A percentile compares a stretch with the other conserved stretches of the same genome.
Conservation (phyloP, 2,113 vertebrate species). For the Glareola pratincola region DNA sequence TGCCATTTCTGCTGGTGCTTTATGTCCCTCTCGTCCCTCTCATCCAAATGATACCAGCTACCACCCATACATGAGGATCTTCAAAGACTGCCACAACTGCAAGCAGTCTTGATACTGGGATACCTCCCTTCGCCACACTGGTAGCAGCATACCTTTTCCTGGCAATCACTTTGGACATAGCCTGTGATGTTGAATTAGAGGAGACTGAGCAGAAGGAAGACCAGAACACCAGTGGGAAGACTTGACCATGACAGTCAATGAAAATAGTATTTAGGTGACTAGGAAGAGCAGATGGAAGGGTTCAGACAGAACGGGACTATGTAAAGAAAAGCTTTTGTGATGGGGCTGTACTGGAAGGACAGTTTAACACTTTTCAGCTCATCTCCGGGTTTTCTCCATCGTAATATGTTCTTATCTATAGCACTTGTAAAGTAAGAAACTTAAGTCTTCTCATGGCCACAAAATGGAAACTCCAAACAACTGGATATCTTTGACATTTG, state of each 20-base stretch:
- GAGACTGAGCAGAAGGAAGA: neutral
- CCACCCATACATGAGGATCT: neutral
- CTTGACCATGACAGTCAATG: neutral
- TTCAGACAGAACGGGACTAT: neutral
- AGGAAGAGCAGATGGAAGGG: neutral
- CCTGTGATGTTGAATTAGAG: neutral
- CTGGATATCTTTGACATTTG: neutral
- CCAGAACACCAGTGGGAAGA: neutral
- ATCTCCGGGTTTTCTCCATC: neutral
- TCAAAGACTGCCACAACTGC: neutral
- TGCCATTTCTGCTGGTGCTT: neutral
- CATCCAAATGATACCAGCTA: neutral
- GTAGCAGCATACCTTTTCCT: neutral
- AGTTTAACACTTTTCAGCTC: neutral
- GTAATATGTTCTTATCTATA: neutral
- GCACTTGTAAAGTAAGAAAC: neutral
- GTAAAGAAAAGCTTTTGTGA: neutral
- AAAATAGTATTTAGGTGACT: neutral
- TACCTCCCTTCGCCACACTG: neutral
- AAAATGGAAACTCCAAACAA: neutral
- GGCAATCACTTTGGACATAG: neutral
- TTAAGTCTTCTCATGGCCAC: neutral
- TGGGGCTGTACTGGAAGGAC: neutral
- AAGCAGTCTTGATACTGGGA: neutral
- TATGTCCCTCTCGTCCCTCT: neutral